Base-by-base conservation (phyloP, 2,113 vertebrate species). In the Speoplatyrhinus poulsoni region DNA sequence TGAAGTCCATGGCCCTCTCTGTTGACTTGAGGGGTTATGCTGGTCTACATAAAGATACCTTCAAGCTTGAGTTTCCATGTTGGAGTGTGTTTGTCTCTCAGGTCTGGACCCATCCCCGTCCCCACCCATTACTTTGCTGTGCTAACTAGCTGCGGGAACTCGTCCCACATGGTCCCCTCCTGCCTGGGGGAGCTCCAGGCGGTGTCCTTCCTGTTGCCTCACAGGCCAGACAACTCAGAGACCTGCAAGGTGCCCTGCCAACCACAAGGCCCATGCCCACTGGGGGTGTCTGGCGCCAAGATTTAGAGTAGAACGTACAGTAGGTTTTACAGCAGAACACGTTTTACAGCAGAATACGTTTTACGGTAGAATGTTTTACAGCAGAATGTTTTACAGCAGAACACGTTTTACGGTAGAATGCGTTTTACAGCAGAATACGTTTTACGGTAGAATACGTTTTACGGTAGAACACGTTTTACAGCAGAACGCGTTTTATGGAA, bases 91-190 rank as follows among this genome's bases (percentile, higher is more conserved):
- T 8, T 70, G 57, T 75, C 32, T 65, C 80, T 2, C 46, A 94
- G 93, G 59, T 85, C 79, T 12, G 69, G 84, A 7, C 0, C 79
- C 49, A 80, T 91, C 36, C 49, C 91, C 0, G 2, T 93, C 3
- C 92, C 93, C 9, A 92, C 93, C 0, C 93, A 94, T 80, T 93
- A 85, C 80, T 94, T 92, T 12, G 72, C 41, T 1, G 79, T 94
- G 12, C 0, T 94, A 46, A 77, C 82, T 12, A 92, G 90, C 83
- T 94, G 93, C 36, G 36, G 3, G 1, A 41, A 92, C 47, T 17
- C 66, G 0, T 8, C 66, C 6, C 36, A 59, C 1, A 0, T 70
- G 0, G 75, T 84, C 12, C 52, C 0, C 0, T 2, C 50, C 33
- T 93, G 93, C 13, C 3, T 0, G 0, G 63, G 49, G 0, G 62